Conservation (phyloP, 2,113 vertebrate genomes). For the Myxocyprinus asiaticus region DNA sequence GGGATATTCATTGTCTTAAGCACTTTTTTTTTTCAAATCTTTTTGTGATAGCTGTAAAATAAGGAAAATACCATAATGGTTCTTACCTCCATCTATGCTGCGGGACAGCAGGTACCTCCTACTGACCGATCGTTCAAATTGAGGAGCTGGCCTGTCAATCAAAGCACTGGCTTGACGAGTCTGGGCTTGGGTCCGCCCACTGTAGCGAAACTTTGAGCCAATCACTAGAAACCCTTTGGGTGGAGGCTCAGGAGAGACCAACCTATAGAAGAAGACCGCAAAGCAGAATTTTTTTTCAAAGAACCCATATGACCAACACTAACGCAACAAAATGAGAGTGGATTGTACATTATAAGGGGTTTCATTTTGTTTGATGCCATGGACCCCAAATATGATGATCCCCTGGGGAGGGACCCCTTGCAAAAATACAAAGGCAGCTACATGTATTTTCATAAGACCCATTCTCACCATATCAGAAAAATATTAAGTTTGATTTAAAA, state of each 20-base stretch:
- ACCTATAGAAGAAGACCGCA: conserved; percentile 67
- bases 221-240: conserved; percentile 98
- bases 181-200: conserved; percentile 96
- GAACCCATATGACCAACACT: neutral
- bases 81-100: conserved; percentile 93
- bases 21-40: too few species aligned
- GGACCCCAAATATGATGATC: too few species aligned
- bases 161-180: conserved; percentile 94
- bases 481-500: too few species aligned
- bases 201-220: conserved; percentile 98
- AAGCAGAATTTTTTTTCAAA: conserved; percentile 21
- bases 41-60: neutral
- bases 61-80: neutral
- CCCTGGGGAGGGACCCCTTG: too few species aligned
- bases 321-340: too few species aligned
- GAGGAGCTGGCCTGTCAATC: conserved; percentile 94
- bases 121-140: conserved; percentile 94
- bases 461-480: too few species aligned
- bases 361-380: too few species aligned
- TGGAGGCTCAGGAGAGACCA: conserved; percentile 95
- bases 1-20: too few species aligned
- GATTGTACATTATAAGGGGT: too few species aligned
- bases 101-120: conserved; percentile 95
- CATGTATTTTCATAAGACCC: too few species aligned
- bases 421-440: too few species aligned